A percentile compares a stretch with the other conserved stretches of the same genome.
Conservation (phyloP, 2,888 invertebrate species). For the Melanostoma scalare region DNA sequence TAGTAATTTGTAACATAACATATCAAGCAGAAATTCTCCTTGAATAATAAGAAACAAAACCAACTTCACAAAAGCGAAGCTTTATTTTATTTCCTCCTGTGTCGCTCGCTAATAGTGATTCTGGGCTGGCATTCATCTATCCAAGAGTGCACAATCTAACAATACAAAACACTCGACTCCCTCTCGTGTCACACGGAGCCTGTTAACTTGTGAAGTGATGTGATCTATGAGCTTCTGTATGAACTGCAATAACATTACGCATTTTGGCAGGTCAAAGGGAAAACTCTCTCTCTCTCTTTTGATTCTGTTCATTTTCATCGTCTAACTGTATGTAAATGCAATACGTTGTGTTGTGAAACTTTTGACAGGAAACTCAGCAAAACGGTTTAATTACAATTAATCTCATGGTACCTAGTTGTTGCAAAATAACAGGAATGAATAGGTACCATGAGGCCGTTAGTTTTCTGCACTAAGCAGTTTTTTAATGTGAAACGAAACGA, state of each 20-base stretch:
- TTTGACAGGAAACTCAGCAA: conserved; percentile 62
- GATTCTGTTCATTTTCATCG: background rate
- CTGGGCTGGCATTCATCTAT: too few species aligned
- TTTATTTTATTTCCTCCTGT: too few species aligned
- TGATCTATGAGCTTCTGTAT: conserved; percentile 4
- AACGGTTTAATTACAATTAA: conserved; percentile 70
- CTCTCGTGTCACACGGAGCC: conserved; percentile 1
- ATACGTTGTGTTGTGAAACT: conserved; percentile 49
- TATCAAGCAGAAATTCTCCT: too few species aligned
- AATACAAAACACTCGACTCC: background rate
- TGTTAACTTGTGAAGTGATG: background rate
- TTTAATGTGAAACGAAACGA: conserved; percentile 21
- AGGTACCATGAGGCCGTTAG: conserved; percentile 24
- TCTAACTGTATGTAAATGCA: conserved; percentile 33
- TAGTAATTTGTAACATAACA: too few species aligned
- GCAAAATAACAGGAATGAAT: conserved; percentile 16
- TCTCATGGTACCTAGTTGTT: conserved; percentile 58
- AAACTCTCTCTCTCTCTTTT: conserved; percentile 16
- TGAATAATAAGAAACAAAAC: too few species aligned
- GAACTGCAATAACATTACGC: conserved; percentile 26
- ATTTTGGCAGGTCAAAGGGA: conserved; percentile 33
- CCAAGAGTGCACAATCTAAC: too few species aligned
- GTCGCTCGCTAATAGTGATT: too few species aligned
- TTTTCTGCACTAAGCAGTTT: conserved; percentile 3
- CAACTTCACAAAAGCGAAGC: too few species aligned